Percentiles rank a stretch among this genome's conserved stretches.
Evolutionary conservation across 2,888 invertebrate genomes (phyloP).

Genomic region (Hemaris fuciformis): DNA sequence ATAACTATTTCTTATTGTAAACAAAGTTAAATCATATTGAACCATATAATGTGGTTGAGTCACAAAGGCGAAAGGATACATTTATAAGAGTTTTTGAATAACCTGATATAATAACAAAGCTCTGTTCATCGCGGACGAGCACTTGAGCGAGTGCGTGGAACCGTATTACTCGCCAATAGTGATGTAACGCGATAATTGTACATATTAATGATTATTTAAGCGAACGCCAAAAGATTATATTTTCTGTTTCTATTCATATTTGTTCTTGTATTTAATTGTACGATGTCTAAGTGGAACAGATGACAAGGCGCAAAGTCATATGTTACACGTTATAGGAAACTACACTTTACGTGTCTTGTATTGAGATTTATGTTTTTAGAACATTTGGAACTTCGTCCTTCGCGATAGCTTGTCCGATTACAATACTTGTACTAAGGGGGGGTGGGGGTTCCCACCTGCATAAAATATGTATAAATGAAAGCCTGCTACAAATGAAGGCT

Average conservation of each 20-base stretch:
- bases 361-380: neutral
- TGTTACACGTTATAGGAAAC: neutral
- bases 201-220: neutral
- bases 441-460: no score
- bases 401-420: no score
- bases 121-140: neutral
- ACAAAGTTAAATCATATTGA: neutral
- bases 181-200: neutral
- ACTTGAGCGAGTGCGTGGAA: neutral
- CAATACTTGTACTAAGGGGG: no score
- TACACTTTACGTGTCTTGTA: neutral
- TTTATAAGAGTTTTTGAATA: no score
- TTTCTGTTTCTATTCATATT: conserved; percentile 1
- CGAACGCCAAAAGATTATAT: neutral
- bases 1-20: neutral
- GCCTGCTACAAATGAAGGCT: neutral
- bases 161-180: neutral
- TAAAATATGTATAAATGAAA: no score
- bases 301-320: neutral
- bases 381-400: neutral
- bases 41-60: no score
- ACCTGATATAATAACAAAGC: neutral
- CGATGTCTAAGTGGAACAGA: neutral
- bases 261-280: neutral
- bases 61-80: no score